Base-by-base conservation (phyloP, 1,140 invertebrate genomes). In the Bombus picipes region DNA sequence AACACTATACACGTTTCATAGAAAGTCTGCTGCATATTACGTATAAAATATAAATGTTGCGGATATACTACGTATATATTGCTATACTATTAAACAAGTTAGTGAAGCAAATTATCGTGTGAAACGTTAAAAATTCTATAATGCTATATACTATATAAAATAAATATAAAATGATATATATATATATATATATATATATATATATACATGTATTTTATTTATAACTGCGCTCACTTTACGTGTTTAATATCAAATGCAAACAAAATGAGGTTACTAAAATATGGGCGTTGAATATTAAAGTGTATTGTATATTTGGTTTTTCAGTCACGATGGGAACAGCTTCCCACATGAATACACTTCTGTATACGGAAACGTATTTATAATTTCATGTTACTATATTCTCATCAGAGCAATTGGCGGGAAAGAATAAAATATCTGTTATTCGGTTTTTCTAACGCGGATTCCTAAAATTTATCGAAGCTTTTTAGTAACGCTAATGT, bases 391-490 rank as follows among this genome's bases (percentile, higher is more conserved):
- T 28, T 39, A 71, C 37, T 39, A 37, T 39, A 39, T 71, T 25
- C 32, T 22, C 28, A 2, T 41, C 6, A 32, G 18, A 25, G 15
- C 3, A 53, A 72, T 81, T 41, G 13, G 0, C 3, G 68, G 18
- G 25, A 72, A n/a, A 15, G 25, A n/a, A 72, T 18, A 43, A 73
- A 81, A 43, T 28, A 43, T 73, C 22, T 34, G 28, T 73, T 62
- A 9, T 81, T 73, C 41, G 66, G 59, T 73, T 62, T 59, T 81
- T 62, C n/a, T 32, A 62, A 62, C 32, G 70, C 22, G 71, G 71
- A 74, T 39, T 59, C 25, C 72, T 25, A 47, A 57, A 78, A 77
- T 83, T 83, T 83, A 70, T 77, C 28, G 37, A 66, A 70, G 74
- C 62, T 59, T 65, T 79, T 79, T 71, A 70, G 66, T 66, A 59